A percentile compares a stretch with the other conserved stretches of the same genome.
These are phyloP conservation scores for Drosophila heteroneura DNA, from an alignment of 2,888 invertebrate species.

Conservation along the genomic window DNA sequence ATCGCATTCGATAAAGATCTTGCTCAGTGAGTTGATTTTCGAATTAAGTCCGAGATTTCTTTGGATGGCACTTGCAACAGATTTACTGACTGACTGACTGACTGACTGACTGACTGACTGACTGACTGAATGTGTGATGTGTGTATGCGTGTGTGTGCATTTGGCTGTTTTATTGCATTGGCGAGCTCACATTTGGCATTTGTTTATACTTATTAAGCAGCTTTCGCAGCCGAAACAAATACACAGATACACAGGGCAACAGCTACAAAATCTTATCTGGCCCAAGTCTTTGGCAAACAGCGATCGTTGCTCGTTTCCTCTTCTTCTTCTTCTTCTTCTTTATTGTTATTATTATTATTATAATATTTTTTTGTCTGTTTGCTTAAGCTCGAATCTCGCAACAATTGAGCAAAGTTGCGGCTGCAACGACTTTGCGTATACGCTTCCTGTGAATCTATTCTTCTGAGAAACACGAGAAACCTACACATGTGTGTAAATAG, in stretches of 20 bases:
- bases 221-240: slow-evolving; percentile 23
- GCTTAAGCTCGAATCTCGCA: slow-evolving; percentile 41
- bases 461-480: neutral
- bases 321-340: neutral
- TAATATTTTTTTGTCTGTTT: slow-evolving; percentile 25
- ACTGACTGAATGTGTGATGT: neutral
- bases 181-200: slow-evolving; percentile 30
- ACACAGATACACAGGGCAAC: slow-evolving; percentile 15
- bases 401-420: slow-evolving; percentile 21
- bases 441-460: neutral
- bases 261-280: neutral
- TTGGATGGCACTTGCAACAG: slow-evolving; percentile 13
- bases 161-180: slow-evolving; percentile 10
- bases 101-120: neutral
- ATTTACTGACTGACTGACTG: slow-evolving; percentile 1
- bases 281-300: slow-evolving; percentile 41
- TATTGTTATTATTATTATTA: neutral
- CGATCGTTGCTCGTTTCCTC: slow-evolving; percentile 5
- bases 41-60: slow-evolving; percentile 53
- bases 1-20: slow-evolving; percentile 42
- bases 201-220: slow-evolving; percentile 40
- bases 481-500: neutral
- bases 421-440: slow-evolving; percentile 9
- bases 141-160: neutral
- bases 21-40: slow-evolving; percentile 46